Base-by-base conservation (phyloP, 2,113 vertebrate genomes). In the Ahaetulla prasina region DNA sequence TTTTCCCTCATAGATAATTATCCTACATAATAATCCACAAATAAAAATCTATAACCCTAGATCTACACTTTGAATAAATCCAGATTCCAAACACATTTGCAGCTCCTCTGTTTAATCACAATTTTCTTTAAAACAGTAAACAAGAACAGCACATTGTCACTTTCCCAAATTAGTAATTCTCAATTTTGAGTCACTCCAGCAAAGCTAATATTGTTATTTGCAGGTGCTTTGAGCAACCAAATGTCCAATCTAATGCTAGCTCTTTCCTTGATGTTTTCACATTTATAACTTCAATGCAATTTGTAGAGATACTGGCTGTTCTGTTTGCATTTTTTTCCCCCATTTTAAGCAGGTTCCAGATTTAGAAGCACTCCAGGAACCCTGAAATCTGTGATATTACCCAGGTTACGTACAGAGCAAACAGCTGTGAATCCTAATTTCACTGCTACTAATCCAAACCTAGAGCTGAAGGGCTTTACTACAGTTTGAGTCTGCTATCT, bases 301-400 rank as follows among this genome's bases (percentile, higher is more conserved):
- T 93, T 94, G 47, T 0, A 87, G 89, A 39, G 27, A 30, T 14
- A 43, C 50, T 89, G 55, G 43, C 88, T 22, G 1, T 23, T 63
- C 39, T 49, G 39, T 54, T 80, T 43, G 27, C 4, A 9, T n/a
- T 2, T 54, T 85, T 47, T 47, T n/a, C n/a, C 45, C 68, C 52
- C 27, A 16, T 80, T 50, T 52, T 8, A 53, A 84, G n/a, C 14
- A 92, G 93, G 88, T 90, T 52, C 91, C 49, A 14, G n/a, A 18
- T 60, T 93, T 63, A 93, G 8, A 22, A 93, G 60, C 87, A 3
- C 8, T 87, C 2, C 53, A 35, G 91, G 87, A 89, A 87, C 39
- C 12, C 12, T 39, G 49, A 74, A 91, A 91, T 30, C 74, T 47
- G 2, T 16, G 91, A 92, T 7, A 89, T 57, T 57, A 88, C 90